Conservation (phyloP, 2,113 vertebrate species). For the Rissa tridactyla region DNA sequence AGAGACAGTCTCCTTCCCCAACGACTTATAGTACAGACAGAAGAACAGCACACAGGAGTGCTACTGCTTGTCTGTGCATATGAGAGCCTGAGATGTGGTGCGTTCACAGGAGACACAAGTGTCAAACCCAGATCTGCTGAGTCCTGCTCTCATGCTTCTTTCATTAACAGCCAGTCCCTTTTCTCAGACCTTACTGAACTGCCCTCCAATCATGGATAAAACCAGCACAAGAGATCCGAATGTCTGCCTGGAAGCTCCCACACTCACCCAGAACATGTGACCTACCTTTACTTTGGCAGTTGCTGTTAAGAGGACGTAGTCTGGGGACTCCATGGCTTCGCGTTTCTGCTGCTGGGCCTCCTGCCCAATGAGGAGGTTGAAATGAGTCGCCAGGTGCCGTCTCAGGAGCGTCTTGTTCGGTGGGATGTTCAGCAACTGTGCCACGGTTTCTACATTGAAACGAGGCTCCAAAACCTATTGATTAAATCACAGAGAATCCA, state of each 20-base stretch:
- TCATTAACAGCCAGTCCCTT: background rate
- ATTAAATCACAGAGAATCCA: background rate
- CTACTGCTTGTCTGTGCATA: background rate
- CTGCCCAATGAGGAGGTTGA: conserved; percentile 89
- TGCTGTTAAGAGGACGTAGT: conserved; percentile 90
- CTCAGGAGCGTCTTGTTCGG: conserved; percentile 95
- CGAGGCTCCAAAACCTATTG: conserved; percentile 92
- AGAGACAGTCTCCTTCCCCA: background rate
- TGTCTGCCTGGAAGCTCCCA: background rate
- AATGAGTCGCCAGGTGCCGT: conserved; percentile 93
- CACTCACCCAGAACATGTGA: background rate
- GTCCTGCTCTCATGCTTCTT: background rate
- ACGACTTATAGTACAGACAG: background rate
- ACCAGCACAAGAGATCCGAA: background rate
- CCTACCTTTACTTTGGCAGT: conserved; percentile 95
- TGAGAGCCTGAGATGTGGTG: background rate
- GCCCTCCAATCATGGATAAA: accelerated
- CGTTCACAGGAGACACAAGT: background rate
- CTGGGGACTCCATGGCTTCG: conserved; percentile 89
- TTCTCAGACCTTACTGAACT: background rate
- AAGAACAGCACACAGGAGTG: background rate
- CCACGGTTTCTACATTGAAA: conserved; percentile 98
- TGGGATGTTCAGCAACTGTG: conserved; percentile 94
- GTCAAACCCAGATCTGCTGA: background rate
- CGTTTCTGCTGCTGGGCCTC: conserved; percentile 93